Evolutionary conservation across 2,113 vertebrate genomes (phyloP).

Genomic region (Donacobius atricapilla): DNA sequence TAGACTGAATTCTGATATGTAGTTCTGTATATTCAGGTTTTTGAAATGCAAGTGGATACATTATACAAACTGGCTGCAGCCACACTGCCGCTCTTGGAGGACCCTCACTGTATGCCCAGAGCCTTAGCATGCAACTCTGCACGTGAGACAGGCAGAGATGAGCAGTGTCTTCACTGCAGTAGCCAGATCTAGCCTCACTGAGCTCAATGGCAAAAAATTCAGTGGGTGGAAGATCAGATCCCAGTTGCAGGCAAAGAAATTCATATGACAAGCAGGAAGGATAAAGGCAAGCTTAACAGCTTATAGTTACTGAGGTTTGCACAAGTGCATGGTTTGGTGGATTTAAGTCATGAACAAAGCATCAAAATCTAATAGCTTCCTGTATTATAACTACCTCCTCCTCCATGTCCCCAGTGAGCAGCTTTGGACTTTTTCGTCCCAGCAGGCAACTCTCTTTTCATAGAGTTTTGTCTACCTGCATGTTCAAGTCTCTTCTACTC

Average conservation of each 20-base stretch:
- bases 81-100: not conserved
- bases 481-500: not conserved
- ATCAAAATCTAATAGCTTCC: not conserved
- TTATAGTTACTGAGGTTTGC: not conserved
- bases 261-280: not conserved
- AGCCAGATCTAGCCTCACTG: not conserved
- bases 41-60: not conserved
- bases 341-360: not conserved
- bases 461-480: not conserved
- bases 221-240: slow-evolving; percentile 6
- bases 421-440: not conserved
- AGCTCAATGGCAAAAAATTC: slow-evolving; percentile 12
- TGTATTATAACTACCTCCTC: not conserved
- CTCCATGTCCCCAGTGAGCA: not conserved
- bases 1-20: not conserved
- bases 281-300: not conserved
- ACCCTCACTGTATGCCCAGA: not conserved
- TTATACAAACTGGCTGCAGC: not conserved
- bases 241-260: not conserved
- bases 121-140: not conserved
- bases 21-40: not conserved
- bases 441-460: slow-evolving; percentile 3
- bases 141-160: not conserved
- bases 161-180: not conserved
- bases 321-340: not conserved